phyloP scores from a whole-genome alignment of 1,140 invertebrate species.

The Nephotettix cincticeps region DNA sequence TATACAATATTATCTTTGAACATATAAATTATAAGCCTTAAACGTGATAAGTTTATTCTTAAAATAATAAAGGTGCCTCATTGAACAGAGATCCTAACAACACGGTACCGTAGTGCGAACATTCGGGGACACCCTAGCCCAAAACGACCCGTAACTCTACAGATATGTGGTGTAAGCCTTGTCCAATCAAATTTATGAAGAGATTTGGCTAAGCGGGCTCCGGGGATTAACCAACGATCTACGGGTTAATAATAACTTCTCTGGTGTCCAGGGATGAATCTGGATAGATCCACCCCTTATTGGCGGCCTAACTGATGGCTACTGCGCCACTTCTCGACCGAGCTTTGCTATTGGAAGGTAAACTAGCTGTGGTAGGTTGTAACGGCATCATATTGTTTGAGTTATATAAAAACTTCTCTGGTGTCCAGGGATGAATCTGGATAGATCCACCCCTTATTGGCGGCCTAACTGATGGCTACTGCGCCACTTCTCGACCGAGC shows the following conservation, averaged over 20 bases:
- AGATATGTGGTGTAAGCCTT: not conserved
- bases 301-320: not conserved
- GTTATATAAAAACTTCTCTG: not conserved
- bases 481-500: not conserved
- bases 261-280: not conserved
- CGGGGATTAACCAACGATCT: constrained; percentile 12
- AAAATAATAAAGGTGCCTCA: too few species aligned
- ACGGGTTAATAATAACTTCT: constrained; percentile 1
- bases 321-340: not conserved
- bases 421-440: not conserved
- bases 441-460: not conserved
- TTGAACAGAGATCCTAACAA: too few species aligned
- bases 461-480: not conserved
- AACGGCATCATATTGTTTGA: not conserved
- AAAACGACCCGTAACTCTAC: not conserved
- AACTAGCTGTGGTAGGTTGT: not conserved
- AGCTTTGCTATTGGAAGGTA: not conserved
- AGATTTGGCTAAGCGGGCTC: constrained; percentile 13
- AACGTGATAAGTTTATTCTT: too few species aligned
- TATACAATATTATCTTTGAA: too few species aligned
- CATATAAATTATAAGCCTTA: too few species aligned
- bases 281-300: not conserved
- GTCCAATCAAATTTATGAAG: constrained; percentile 21
- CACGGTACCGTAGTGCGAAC: not conserved
- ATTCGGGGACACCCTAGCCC: not conserved